Conservation (phyloP, 2,888 invertebrate species). For the Cybosia mesomella region DNA sequence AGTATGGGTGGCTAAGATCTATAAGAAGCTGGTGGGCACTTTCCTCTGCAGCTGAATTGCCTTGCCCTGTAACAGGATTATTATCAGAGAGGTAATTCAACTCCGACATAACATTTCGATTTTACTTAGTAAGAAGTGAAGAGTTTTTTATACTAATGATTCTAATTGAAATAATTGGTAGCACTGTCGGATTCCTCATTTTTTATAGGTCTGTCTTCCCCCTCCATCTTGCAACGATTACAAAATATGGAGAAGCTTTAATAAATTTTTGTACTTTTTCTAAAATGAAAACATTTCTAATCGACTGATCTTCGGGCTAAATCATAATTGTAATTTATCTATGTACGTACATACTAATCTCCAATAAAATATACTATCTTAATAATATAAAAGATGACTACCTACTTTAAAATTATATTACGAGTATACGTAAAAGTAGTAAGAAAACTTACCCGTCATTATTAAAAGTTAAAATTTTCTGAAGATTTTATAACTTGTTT, state of each 20-base stretch:
- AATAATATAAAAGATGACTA: neutral
- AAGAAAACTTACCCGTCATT: constrained; percentile 54
- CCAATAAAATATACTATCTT: neutral
- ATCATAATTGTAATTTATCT: neutral
- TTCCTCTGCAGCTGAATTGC: too few relatives aligned
- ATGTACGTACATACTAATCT: neutral
- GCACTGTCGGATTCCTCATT: neutral
- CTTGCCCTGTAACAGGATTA: too few relatives aligned
- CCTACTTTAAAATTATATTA: neutral
- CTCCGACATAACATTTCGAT: too few relatives aligned
- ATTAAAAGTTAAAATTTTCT: constrained; percentile 34
- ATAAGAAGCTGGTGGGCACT: too few relatives aligned
- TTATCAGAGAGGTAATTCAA: too few relatives aligned
- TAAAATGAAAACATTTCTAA: neutral
- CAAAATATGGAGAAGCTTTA: neutral
- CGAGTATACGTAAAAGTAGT: neutral
- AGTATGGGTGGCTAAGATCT: too few relatives aligned
- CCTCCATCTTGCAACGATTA: neutral
- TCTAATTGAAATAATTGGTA: neutral
- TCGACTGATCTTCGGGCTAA: neutral
- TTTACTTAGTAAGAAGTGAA: too few relatives aligned
- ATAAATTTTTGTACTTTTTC: neutral
- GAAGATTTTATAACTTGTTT: constrained; percentile 28
- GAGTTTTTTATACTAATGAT: neutral
- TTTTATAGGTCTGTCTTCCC: neutral